Evolutionary conservation across 2,113 vertebrate species (phyloP).

Genomic region (Glaucomys volans): DNA sequence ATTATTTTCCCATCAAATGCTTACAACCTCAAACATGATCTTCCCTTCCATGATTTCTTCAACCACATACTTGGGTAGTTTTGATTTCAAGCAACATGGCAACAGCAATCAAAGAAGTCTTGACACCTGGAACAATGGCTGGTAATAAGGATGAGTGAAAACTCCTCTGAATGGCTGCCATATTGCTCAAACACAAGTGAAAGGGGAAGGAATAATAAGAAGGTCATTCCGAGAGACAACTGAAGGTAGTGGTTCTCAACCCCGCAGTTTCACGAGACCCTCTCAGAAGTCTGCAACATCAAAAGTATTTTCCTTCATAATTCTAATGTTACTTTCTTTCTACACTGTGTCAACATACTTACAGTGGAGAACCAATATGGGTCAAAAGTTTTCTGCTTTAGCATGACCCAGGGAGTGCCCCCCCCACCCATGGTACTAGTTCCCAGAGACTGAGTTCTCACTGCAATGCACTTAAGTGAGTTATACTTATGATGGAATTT

Average conservation of each 20-base stretch:
- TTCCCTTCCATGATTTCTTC: background rate
- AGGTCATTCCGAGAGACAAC: background rate
- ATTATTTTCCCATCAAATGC: background rate
- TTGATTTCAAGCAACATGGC: background rate
- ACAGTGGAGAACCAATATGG: background rate
- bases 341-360: background rate
- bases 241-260: background rate
- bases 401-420: background rate
- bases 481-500: background rate
- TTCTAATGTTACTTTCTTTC: background rate
- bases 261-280: background rate
- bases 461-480: no score
- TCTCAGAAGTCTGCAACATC: background rate
- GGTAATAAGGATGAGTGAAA: background rate
- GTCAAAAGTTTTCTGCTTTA: background rate
- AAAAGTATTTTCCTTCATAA: background rate
- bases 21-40: background rate
- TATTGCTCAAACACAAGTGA: background rate
- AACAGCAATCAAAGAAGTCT: background rate
- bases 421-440: background rate
- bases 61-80: background rate
- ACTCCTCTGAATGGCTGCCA: background rate
- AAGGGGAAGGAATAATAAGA: background rate
- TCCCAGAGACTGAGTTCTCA: background rate
- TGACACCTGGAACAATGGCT: background rate